Conservation (phyloP, 1,140 invertebrate species). For the Aphis gossypii region DNA sequence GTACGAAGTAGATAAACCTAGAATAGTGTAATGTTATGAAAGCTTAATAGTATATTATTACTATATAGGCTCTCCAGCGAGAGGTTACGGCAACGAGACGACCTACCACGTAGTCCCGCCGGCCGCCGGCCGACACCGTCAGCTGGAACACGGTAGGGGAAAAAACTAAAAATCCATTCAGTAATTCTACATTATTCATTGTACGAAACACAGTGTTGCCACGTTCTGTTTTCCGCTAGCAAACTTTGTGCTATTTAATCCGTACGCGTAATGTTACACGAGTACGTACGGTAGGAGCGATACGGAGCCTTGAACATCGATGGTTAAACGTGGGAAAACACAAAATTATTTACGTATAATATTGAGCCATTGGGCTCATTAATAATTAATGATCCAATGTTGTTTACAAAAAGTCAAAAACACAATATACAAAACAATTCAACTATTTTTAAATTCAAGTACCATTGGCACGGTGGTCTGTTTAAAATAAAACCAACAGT, state of each 20-base stretch:
- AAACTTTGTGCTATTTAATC: background rate
- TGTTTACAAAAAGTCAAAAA: background rate
- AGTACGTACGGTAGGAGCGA: background rate
- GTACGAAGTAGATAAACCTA: background rate
- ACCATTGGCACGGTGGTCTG: background rate
- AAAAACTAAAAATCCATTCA: slow-evolving; percentile 1
- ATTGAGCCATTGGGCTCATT: background rate
- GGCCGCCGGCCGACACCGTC: background rate
- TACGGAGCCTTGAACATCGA: background rate
- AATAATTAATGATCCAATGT: background rate
- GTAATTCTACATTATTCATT: background rate
- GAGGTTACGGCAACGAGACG: background rate
- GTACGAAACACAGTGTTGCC: background rate
- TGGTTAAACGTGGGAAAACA: slow-evolving; percentile 32
- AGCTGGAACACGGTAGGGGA: background rate
- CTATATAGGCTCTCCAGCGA: too few relatives aligned
- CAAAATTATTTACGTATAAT: background rate
- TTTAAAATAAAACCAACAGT: background rate
- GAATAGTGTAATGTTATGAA: too few relatives aligned
- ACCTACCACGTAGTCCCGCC: background rate
- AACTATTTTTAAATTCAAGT: background rate
- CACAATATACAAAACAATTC: background rate
- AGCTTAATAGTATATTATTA: too few relatives aligned
- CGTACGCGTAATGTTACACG: background rate
- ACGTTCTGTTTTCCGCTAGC: background rate